Evolutionary conservation across 2,888 invertebrate genomes (phyloP).

Genomic region (Matsumyia berberina): DNA sequence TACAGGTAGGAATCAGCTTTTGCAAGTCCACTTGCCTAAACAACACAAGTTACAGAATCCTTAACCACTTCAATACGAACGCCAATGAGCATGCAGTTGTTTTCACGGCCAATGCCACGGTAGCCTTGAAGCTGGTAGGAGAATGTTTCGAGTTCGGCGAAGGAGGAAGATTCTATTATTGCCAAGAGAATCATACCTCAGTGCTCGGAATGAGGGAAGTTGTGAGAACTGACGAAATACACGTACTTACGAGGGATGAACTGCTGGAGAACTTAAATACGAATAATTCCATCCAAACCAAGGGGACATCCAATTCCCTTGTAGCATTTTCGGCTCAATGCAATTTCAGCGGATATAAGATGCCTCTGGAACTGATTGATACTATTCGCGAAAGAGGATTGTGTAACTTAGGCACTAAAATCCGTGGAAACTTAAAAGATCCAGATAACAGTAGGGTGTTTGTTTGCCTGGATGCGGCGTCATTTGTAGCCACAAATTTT

Average conservation of each 20-base stretch:
- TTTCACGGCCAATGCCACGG: constrained; percentile 98
- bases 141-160: constrained; percentile 90
- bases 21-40: not conserved
- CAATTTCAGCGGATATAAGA: constrained; percentile 97
- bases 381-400: constrained; percentile 88
- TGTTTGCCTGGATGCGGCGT: constrained; percentile 94
- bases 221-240: constrained; percentile 86
- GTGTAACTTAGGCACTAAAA: constrained; percentile 80
- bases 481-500: constrained; percentile 90
- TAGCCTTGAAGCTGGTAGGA: constrained; percentile 91
- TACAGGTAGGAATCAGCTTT: constrained; percentile 85
- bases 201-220: constrained; percentile 95
- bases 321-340: constrained; percentile 96
- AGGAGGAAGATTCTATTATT: constrained; percentile 90
- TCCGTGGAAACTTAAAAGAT: constrained; percentile 69
- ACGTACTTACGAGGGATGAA: constrained; percentile 86
- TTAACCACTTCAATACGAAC: constrained; percentile 93
- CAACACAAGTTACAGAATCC: constrained; percentile 86
- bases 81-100: constrained; percentile 93
- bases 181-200: constrained; percentile 97
- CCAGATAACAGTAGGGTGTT: constrained; percentile 86
- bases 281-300: too few species aligned
- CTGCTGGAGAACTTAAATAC: constrained; percentile 84
- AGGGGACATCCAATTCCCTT: constrained; percentile 85
- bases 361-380: constrained; percentile 90